Evolutionary conservation across 1,140 invertebrate genomes (phyloP).

Genomic region (Phymorhynchus buccinoides): DNA sequence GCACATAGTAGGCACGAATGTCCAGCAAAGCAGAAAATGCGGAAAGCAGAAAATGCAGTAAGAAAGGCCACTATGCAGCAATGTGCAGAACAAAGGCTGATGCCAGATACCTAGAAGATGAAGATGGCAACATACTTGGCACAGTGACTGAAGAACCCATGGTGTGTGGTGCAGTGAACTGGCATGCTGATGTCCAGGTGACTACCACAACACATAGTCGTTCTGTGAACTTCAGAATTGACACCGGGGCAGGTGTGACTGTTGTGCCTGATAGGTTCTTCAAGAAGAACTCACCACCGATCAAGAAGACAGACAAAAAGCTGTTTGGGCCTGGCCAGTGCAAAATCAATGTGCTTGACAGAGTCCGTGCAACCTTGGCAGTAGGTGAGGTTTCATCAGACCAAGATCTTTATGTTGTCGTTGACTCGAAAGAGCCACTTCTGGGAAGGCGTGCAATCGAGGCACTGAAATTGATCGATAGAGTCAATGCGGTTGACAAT

Average conservation of each 20-base stretch:
- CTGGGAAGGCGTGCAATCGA: no score
- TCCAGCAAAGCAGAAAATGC: background rate
- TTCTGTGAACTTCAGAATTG: constrained; percentile 24
- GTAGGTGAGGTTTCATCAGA: no score
- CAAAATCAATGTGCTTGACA: background rate
- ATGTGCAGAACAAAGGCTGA: background rate
- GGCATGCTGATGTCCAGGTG: no score
- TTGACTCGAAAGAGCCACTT: no score
- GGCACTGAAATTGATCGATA: no score
- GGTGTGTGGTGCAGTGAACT: background rate
- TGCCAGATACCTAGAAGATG: background rate
- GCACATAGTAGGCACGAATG: background rate
- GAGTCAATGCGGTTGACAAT: no score
- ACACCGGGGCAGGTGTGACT: constrained; percentile 39
- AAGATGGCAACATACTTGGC: background rate
- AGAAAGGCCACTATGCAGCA: background rate
- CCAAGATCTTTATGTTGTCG: no score
- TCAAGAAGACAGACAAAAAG: constrained; percentile 1
- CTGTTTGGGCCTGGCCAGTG: background rate
- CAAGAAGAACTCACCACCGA: background rate
- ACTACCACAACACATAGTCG: background rate
- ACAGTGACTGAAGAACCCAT: no score
- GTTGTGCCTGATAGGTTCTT: constrained; percentile 23
- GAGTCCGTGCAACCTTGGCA: background rate
- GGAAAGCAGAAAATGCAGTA: background rate